These are phyloP conservation scores for Embidobia sp. DNA, from an alignment of 2,888 invertebrate genomes.

Conservation along the genomic window DNA sequence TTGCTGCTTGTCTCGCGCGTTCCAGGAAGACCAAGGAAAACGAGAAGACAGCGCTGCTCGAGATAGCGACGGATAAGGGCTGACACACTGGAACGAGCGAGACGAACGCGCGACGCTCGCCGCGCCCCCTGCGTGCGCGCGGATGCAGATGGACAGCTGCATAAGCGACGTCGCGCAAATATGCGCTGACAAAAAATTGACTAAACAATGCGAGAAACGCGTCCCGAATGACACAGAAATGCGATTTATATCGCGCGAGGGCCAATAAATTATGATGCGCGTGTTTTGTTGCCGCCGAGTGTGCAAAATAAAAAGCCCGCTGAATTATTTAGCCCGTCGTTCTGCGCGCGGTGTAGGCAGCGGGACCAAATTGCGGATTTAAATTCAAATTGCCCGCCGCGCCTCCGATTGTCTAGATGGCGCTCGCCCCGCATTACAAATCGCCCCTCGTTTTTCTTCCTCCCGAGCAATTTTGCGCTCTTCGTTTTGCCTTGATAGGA, in stretches of 20 bases:
- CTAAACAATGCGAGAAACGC: constrained; percentile 58
- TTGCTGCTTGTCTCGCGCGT: constrained; percentile 42
- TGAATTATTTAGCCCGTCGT: constrained; percentile 10
- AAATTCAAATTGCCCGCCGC: constrained; percentile 33
- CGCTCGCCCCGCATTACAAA: background rate
- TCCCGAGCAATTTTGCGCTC: no score
- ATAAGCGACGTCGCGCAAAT: constrained; percentile 44
- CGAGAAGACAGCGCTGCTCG: no score
- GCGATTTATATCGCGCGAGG: constrained; percentile 48
- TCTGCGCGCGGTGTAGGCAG: background rate
- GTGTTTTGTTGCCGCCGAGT: constrained; percentile 22
- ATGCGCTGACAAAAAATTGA: constrained; percentile 46
- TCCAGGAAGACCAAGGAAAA: constrained; percentile 56
- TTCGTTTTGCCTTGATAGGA: no score
- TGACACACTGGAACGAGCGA: constrained; percentile 25
- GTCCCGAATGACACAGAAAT: constrained; percentile 41
- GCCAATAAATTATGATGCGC: constrained; percentile 48
- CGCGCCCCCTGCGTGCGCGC: constrained; percentile 43
- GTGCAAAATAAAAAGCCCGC: constrained; percentile 33
- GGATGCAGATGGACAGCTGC: constrained; percentile 59
- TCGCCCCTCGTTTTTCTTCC: background rate
- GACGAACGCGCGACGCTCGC: constrained; percentile 38
- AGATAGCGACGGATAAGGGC: constrained; percentile 50
- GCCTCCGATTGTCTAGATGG: background rate
- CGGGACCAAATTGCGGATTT: constrained; percentile 27